Base-by-base conservation (phyloP, 2,888 invertebrate species). In the Drosophila paranaensis region DNA sequence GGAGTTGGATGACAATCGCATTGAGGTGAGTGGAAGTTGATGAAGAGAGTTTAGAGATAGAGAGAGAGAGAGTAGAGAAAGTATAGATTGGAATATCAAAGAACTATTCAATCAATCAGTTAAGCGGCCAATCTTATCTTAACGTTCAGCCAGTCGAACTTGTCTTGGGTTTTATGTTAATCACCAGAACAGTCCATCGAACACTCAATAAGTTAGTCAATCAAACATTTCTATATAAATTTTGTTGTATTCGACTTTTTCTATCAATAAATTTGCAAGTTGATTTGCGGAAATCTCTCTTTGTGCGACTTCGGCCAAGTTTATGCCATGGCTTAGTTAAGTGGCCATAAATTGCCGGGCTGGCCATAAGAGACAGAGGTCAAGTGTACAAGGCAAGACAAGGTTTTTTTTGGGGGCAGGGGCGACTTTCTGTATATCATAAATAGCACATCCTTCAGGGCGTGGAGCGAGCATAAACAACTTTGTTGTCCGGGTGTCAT, bases 1-100 rank as follows among this genome's bases (percentile, higher is more conserved):
- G 86, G 94, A 95, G 48, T 93, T 96, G 85, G 96, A 96, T 88
- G 95, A 95, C 89, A 96, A 96, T 91, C 94, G 94, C 79, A 94
- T 96, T 89, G 95, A 94, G 93, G 94, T 94, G 83, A 93, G 92
- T 88, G n/a, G 11, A 30, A 14, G 50, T 39, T 8, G 14, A 9
- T 45, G 39, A 39, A 27, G 20, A 2, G 3, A 30, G 30, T 4
- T 4, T 30, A 6, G 6, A 1, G 6, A 14, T 3, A 14, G 4
- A 9, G n/a, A n/a, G n/a, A n/a, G n/a, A n/a, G n/a, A n/a, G n/a
- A n/a, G n/a, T n/a, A n/a, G n/a, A n/a, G n/a, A n/a, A n/a, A n/a
- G 35, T 11, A 33, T 6, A 33, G 33, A 8, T 33, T 13, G 13
- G 25, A 13, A 20, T 20, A 20, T 20, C 20, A 20, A 2, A 20